Percentiles rank a stretch among this genome's conserved stretches.
Conservation (phyloP, 2,113 vertebrate species). For the Petrocephalus zakoni region DNA sequence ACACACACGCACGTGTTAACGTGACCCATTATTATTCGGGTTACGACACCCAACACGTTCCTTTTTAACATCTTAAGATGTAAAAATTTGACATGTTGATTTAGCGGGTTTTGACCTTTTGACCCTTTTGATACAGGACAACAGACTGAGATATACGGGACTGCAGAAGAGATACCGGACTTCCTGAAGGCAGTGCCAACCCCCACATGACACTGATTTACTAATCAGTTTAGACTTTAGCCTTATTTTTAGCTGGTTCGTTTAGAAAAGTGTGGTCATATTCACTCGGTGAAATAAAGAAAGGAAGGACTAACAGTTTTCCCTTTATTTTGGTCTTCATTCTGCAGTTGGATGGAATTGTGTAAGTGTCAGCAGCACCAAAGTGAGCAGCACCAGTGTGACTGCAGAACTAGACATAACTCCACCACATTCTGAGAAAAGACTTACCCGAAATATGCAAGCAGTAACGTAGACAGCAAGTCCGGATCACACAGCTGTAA, state of each 20-base stretch:
- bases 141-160: too few species aligned
- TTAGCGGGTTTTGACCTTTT: too few species aligned
- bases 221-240: too few species aligned
- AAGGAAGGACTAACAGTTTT: background rate
- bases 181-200: too few species aligned
- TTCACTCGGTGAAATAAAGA: background rate
- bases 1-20: background rate
- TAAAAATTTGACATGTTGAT: too few species aligned
- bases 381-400: background rate
- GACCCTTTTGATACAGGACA: too few species aligned
- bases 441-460: background rate
- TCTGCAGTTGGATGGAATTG: background rate
- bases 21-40: background rate
- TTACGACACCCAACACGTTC: background rate
- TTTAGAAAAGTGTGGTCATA: too few species aligned
- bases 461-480: background rate
- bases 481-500: background rate
- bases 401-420: background rate
- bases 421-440: background rate
- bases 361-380: background rate
- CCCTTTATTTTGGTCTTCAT: background rate
- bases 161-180: too few species aligned
- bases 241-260: too few species aligned
- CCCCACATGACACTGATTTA: too few species aligned
- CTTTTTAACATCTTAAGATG: background rate